Conservation (phyloP, 53 echinoderm and acorn worm species). For the Echinometra lucunter region DNA sequence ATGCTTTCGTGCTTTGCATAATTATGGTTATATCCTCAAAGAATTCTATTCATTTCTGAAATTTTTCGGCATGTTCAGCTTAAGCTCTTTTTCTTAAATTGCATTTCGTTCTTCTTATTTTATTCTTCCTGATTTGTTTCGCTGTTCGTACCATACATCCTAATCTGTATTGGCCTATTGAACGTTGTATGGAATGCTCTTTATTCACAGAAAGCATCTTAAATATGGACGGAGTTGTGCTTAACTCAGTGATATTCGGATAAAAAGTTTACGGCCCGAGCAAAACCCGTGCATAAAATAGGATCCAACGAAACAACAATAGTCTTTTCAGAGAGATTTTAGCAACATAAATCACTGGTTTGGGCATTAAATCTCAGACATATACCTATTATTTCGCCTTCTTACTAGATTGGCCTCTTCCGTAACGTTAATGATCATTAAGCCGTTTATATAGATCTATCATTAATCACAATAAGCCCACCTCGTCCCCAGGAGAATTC, state of each 20-base stretch:
- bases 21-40: not conserved
- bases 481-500: constrained; percentile 11
- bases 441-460: not conserved
- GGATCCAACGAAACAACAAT: not conserved
- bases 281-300: constrained; percentile 8
- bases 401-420: not conserved
- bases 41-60: not conserved
- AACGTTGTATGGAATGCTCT: not conserved
- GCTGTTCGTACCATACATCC: not conserved
- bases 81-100: not conserved
- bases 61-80: not conserved
- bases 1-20: not conserved
- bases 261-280: not conserved
- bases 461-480: constrained; percentile 30
- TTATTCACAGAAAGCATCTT: not conserved
- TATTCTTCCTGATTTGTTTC: not conserved
- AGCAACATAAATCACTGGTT: constrained; percentile 33
- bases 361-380: constrained; percentile 6
- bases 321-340: not conserved
- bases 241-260: not conserved
- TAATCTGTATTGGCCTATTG: not conserved
- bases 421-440: constrained; percentile 40
- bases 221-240: constrained; percentile 14
- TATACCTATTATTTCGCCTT: not conserved
- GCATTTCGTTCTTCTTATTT: not conserved